phyloP scores from a whole-genome alignment of 2,888 invertebrate species.

The Andrena haemorrhoa region DNA sequence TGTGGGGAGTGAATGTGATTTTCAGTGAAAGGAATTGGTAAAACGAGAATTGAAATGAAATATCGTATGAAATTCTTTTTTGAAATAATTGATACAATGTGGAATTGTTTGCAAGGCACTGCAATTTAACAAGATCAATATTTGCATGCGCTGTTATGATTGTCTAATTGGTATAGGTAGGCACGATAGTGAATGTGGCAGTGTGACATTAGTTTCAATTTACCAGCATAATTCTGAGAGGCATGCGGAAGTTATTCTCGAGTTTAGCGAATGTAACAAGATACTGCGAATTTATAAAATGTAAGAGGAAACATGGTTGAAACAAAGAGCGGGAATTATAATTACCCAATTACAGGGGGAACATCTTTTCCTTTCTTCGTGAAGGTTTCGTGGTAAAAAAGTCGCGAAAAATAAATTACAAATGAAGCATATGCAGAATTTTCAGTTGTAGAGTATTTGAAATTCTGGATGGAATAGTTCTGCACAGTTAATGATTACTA shows the following conservation, averaged over 20 bases:
- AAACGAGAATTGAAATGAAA: too few species aligned
- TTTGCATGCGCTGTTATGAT: slow-evolving; percentile 4
- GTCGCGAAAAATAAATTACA: neutral
- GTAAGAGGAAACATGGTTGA: neutral
- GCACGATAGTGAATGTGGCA: slow-evolving; percentile 2
- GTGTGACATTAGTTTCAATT: slow-evolving; percentile 60
- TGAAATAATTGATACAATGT: too few species aligned
- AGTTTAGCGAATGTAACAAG: slow-evolving; percentile 28
- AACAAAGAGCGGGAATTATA: slow-evolving; percentile 1
- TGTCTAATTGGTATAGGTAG: neutral
- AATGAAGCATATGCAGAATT: neutral
- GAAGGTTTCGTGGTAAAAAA: neutral
- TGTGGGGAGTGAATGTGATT: too few species aligned
- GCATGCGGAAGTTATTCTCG: slow-evolving; percentile 25
- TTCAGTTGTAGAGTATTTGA: neutral
- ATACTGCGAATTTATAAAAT: slow-evolving; percentile 26
- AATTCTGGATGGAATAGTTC: too few species aligned
- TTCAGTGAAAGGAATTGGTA: too few species aligned
- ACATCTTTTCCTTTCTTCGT: neutral
- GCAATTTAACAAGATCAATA: neutral
- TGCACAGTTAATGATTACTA: neutral
- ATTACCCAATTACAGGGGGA: neutral
- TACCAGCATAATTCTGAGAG: slow-evolving; percentile 47
- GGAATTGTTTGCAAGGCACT: too few species aligned
- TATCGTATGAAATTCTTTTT: too few species aligned